These are phyloP conservation scores for Cerastoderma edule DNA, from an alignment of 2,888 invertebrate species.

Conservation along the genomic window DNA sequence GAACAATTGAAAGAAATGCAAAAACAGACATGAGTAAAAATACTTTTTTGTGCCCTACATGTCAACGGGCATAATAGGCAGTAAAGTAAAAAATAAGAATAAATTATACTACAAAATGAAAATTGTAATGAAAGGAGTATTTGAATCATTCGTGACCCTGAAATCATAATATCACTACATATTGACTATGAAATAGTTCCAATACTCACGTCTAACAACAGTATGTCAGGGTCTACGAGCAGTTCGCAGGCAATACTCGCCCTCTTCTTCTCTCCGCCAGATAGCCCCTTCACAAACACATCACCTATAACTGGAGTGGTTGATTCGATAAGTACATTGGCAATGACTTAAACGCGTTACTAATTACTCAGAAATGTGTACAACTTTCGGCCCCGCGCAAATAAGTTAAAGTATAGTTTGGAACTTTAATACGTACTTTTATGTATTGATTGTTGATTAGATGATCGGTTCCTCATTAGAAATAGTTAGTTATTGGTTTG, in stretches of 20 bases:
- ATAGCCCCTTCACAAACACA: constrained; percentile 88
- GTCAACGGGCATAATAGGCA: too few species aligned
- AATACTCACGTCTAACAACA: constrained; percentile 89
- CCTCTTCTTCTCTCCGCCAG: constrained; percentile 93
- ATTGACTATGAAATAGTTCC: too few species aligned
- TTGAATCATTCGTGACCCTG: too few species aligned
- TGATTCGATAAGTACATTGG: not conserved
- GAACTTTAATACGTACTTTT: not conserved
- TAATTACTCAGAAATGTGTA: too few species aligned
- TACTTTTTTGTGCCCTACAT: too few species aligned
- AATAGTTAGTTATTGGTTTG: not conserved
- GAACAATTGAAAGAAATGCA: too few species aligned
- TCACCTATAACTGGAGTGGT: constrained; percentile 62
- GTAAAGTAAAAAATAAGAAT: too few species aligned
- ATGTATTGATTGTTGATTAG: not conserved
- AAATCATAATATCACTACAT: too few species aligned
- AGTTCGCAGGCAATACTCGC: constrained; percentile 93
- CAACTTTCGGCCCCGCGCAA: too few species aligned
- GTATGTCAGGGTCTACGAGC: constrained; percentile 91
- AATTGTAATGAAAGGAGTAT: too few species aligned
- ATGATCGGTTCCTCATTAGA: not conserved
- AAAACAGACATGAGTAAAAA: too few species aligned
- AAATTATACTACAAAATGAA: too few species aligned
- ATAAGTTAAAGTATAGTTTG: not conserved
- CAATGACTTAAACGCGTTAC: not conserved